Evolutionary conservation across 2,113 vertebrate species (phyloP).

Genomic region (Pomatostomus ruficeps): DNA sequence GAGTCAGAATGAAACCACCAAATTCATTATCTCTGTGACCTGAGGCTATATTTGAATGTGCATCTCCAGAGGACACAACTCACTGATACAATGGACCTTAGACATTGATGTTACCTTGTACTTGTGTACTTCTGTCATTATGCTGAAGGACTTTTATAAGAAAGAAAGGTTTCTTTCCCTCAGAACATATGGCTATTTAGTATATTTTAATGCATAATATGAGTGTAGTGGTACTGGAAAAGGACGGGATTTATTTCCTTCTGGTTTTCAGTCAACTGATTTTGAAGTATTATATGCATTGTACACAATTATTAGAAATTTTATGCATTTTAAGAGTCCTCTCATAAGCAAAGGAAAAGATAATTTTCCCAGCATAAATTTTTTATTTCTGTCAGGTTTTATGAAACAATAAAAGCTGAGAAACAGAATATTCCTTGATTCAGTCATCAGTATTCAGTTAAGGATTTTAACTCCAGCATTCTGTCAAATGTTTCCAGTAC

Average conservation of each 20-base stretch:
- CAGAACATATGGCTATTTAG: background rate
- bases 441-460: background rate
- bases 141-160: background rate
- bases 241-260: background rate
- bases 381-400: background rate
- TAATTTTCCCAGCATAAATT: background rate
- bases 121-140: background rate
- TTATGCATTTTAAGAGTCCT: background rate
- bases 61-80: background rate
- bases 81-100: background rate
- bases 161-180: background rate
- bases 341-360: background rate
- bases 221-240: background rate
- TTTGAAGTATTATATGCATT: background rate
- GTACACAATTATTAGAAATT: background rate
- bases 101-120: background rate
- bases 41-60: background rate
- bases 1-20: background rate
- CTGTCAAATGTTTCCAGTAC: background rate
- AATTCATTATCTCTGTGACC: background rate
- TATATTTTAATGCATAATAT: background rate
- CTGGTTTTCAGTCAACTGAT: background rate
- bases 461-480: background rate
- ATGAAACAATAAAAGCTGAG: background rate
- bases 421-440: background rate